A percentile compares a stretch with the other conserved stretches of the same genome.
phyloP scores from a whole-genome alignment of 2,113 vertebrate species.

The Halcyon senegalensis region DNA sequence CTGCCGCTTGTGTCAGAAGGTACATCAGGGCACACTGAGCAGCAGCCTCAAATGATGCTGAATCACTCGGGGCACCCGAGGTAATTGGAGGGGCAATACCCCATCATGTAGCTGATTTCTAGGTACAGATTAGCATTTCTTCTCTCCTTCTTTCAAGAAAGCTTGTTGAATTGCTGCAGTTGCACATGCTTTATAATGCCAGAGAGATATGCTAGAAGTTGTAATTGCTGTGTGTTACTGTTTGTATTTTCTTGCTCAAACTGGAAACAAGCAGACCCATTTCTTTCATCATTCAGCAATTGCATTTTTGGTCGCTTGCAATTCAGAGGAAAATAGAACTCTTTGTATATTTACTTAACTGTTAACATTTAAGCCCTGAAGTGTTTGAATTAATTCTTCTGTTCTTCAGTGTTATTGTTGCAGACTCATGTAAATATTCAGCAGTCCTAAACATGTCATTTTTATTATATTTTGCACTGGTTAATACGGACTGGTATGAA shows the following conservation, averaged over 20 bases:
- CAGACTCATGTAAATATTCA: background rate
- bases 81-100: background rate
- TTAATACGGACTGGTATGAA: background rate
- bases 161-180: background rate
- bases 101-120: background rate
- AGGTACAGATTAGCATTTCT: background rate
- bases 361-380: background rate
- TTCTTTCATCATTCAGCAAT: background rate
- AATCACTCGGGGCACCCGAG: background rate
- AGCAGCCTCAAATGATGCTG: background rate
- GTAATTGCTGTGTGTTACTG: slow-evolving; percentile 16
- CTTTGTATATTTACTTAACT: background rate
- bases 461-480: background rate
- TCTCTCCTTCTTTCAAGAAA: background rate
- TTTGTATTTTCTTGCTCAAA: slow-evolving; percentile 3
- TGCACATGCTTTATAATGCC: background rate
- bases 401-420: background rate
- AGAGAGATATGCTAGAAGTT: slow-evolving; percentile 1
- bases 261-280: slow-evolving; percentile 15
- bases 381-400: background rate
- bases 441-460: background rate
- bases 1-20: background rate
- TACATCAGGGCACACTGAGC: background rate
- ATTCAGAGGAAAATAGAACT: slow-evolving; percentile 29
- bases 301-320: background rate